Evolutionary conservation across 1,140 invertebrate species (phyloP).

Genomic region (Drosophila hydei): DNA sequence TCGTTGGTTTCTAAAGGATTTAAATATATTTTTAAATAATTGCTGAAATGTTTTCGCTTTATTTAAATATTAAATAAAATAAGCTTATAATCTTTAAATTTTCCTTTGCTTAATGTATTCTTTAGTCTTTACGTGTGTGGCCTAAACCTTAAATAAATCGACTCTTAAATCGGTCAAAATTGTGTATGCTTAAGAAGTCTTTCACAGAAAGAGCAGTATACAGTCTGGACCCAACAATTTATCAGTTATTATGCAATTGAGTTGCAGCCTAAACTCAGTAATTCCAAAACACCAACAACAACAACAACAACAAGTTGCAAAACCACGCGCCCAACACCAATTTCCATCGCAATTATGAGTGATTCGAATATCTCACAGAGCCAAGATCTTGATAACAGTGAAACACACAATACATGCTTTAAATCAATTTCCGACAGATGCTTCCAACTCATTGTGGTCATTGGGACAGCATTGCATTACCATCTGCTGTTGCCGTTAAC

Average conservation of each 20-base stretch:
- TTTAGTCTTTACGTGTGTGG: too few relatives aligned
- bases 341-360: slow-evolving; percentile 33
- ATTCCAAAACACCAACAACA: neutral
- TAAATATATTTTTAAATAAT: too few relatives aligned
- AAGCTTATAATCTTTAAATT: too few relatives aligned
- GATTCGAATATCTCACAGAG: neutral
- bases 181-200: too few relatives aligned
- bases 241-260: neutral
- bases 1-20: too few relatives aligned
- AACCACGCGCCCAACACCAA: slow-evolving; percentile 26
- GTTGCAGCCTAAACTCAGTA: neutral
- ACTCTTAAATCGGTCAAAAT: too few relatives aligned
- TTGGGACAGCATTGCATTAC: slow-evolving; percentile 33
- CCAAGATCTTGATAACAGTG: neutral
- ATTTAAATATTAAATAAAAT: too few relatives aligned
- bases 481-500: slow-evolving; percentile 32
- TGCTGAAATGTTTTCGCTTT: too few relatives aligned
- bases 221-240: too few relatives aligned
- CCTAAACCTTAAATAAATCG: too few relatives aligned
- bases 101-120: too few relatives aligned
- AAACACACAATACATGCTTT: slow-evolving; percentile 39
- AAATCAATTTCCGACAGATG: slow-evolving; percentile 55
- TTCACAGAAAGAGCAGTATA: too few relatives aligned
- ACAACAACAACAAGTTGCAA: slow-evolving; percentile 3
- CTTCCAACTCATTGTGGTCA: slow-evolving; percentile 55